Conservation (phyloP, 2,113 vertebrate genomes). For the Corythornis vintsioides region DNA sequence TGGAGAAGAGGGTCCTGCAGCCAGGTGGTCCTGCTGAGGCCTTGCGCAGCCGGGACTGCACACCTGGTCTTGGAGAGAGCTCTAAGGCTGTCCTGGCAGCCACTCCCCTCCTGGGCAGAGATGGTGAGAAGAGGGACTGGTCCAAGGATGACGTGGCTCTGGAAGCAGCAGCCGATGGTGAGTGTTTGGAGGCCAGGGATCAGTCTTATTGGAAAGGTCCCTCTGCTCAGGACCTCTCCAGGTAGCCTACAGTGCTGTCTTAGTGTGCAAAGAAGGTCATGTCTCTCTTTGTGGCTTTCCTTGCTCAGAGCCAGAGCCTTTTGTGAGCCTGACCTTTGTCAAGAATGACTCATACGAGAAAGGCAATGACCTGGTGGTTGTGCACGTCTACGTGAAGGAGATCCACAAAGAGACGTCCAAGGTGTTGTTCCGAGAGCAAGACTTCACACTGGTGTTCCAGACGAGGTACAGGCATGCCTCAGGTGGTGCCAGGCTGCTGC, state of each 20-base stretch:
- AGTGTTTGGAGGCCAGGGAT: neutral
- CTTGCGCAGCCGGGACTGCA: neutral
- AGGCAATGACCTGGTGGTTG: slow-evolving; percentile 94
- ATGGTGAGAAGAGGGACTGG: slow-evolving; percentile 79
- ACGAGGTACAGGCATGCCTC: slow-evolving; percentile 80
- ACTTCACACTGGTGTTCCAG: slow-evolving; percentile 95
- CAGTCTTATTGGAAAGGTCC: neutral
- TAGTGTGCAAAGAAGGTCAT: neutral
- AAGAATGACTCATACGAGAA: slow-evolving; percentile 98
- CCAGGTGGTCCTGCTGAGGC: slow-evolving; percentile 19
- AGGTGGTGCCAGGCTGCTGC: neutral
- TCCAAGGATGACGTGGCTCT: slow-evolving; percentile 81
- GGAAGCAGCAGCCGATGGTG: slow-evolving; percentile 81
- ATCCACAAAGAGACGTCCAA: slow-evolving; percentile 86
- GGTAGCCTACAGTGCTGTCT: neutral
- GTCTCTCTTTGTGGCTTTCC: neutral
- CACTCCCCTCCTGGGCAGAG: slow-evolving; percentile 21
- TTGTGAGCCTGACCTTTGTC: slow-evolving; percentile 88
- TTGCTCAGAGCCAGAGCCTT: slow-evolving; percentile 82
- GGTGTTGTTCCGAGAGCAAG: slow-evolving; percentile 96
- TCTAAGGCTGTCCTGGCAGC: slow-evolving; percentile 29
- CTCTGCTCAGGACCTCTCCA: neutral
- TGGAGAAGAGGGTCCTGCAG: slow-evolving; percentile 55
- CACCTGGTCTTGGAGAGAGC: slow-evolving; percentile 12
- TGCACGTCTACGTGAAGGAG: slow-evolving; percentile 93